These are phyloP conservation scores for Anthopleura sola DNA, from an alignment of 64 coral and sea anemone genomes.

Conservation along the genomic window DNA sequence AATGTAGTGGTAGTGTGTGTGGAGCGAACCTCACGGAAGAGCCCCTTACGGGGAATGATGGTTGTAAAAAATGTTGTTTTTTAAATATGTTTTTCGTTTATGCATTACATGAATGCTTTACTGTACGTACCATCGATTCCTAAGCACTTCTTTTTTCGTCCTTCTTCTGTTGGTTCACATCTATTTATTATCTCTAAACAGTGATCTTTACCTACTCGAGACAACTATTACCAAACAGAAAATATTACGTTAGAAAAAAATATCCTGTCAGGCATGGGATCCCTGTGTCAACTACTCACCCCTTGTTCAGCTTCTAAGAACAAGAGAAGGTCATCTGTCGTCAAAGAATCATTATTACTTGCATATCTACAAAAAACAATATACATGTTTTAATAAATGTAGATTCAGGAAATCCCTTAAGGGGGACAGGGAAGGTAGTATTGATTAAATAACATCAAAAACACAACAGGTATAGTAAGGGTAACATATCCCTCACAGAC, in stretches of 20 bases:
- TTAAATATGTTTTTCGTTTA: no score
- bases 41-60: no score
- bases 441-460: no score
- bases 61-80: no score
- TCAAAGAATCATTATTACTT: slow-evolving; percentile 95
- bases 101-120: no score
- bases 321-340: slow-evolving; percentile 90
- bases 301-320: slow-evolving; percentile 97
- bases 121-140: slow-evolving; percentile 93
- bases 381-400: background rate
- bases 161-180: slow-evolving; percentile 95
- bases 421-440: no score
- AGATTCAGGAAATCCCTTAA: no score
- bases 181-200: slow-evolving; percentile 91
- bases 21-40: no score
- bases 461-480: no score
- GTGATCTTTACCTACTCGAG: slow-evolving; percentile 89
- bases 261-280: background rate
- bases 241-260: no score
- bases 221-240: slow-evolving; percentile 50
- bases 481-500: no score
- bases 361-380: slow-evolving; percentile 67
- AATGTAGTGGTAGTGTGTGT: no score
- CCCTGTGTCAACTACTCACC: slow-evolving; percentile 54
- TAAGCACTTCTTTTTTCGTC: slow-evolving; percentile 85